Evolutionary conservation across 1,140 invertebrate genomes (phyloP), one percentile per base, ranked within the genome.

Genomic region (Drosophila pandora): DNA sequence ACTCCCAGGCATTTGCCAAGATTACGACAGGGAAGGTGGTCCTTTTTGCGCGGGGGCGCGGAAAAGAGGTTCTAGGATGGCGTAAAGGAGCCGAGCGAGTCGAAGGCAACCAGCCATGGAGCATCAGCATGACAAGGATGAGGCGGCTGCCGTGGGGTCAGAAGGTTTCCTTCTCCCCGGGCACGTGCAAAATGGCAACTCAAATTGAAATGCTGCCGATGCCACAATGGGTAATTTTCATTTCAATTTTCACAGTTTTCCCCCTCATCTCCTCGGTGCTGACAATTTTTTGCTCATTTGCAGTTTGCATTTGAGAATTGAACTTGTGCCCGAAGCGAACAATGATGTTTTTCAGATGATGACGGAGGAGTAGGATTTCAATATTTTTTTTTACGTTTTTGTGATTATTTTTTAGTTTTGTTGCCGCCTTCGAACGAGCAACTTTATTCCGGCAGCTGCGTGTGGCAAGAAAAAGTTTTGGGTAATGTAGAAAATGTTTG

Each of bases 191-290:
- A 71, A 82, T 87, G 82, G 78, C 64, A 82, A 55, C 75, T 78
- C 57, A 79, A 87, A 88, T 88, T 88, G 78, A 87, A 79, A 88
- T 72, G 79, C 67, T 82, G 83, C 73, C 62, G 65, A 75, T 79
- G 84, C 83, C 83, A 88, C 79, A 90, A 90, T 90, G 83, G 88
- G 87, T 90, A 90, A 90, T 90, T 90, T 90, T 90, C 88, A 88
- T 90, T 90, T 90, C 88, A 90, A 90, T 90, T 90, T 81, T 90
- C 88, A 67, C 87, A 84, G 79, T 90, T 89, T 83, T 73, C 49
- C 68, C 62, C 62, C 43, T 22, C 12, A 37, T 3, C 48, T 8
- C 13, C n/a, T 6, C 25, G 37, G 9, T 21, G 22, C 62, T 48
- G 47, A 67, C 61, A 61, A 72, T 83, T 88, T 89, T 89, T 88